Base-by-base conservation (phyloP, 2,113 vertebrate genomes). In the Ammospiza nelsoni region DNA sequence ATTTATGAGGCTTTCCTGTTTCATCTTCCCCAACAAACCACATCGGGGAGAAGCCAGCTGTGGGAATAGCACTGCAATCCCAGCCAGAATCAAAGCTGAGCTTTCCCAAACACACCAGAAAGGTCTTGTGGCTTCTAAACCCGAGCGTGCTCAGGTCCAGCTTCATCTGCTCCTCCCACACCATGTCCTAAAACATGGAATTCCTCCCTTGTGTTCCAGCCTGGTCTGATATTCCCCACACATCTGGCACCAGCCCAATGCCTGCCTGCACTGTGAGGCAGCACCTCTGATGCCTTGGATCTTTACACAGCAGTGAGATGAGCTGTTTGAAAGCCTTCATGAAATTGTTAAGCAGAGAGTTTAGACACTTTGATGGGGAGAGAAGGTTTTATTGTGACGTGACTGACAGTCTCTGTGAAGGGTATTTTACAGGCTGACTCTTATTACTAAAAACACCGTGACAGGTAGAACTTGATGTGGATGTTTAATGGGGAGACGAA, bases 381-480 rank as follows among this genome's bases (percentile, higher is more conserved):
- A 93, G 92, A 88, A 88, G 92, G 95, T 84, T 97, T 95, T 96
- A 96, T 96, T 97, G 94, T 97, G 95, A 91, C 4, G 44, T 96
- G 97, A 97, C 88, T 97, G 97, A 97, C 97, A 97, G 82, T 35
- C 87, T 95, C 88, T 9, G 9, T 78, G 95, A 96, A 97, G 83
- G 57, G 92, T 96, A 96, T 97, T 97, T 97, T 96, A 95, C 93
- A 92, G 86, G 66, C 94, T 96, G 89, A 66, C 82, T 97, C 87
- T 49, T 84, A 72, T 75, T 87, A 63, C 95, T 96, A 92, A 96
- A 95, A 97, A 96, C 97, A 96, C 75, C 59, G 1, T 96, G 96
- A 97, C 97, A 96, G 95, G 93, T 87, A 96, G 84, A 92, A 96
- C 90, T 96, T 96, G 95, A 97, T 48, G 77, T 35, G 92, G 94